Conservation (phyloP, 2,797 vertebrate species). For the Mormyrus hasselquistii region DNA sequence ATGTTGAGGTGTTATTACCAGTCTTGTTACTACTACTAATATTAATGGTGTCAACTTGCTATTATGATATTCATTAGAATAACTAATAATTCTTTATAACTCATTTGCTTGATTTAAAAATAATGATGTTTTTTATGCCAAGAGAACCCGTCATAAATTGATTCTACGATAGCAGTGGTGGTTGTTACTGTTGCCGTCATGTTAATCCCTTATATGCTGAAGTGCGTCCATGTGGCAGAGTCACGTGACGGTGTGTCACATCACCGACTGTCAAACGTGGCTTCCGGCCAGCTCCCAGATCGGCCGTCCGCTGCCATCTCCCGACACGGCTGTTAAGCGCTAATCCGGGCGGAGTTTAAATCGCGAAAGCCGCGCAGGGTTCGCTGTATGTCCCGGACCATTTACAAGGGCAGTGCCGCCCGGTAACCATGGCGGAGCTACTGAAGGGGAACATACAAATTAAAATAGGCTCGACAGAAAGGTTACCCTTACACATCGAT, state of each 20-base stretch:
- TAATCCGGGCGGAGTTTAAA: neutral
- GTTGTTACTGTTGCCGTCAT: neutral
- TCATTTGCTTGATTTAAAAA: conserved; percentile 5
- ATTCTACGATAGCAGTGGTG: neutral
- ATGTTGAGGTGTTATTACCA: neutral
- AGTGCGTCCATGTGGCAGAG: neutral
- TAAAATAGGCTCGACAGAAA: neutral
- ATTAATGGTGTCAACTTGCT: neutral
- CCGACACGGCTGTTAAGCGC: neutral
- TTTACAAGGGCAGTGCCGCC: neutral
- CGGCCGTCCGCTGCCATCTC: neutral
- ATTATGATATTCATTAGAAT: neutral
- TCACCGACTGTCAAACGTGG: neutral
- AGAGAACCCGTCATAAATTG: neutral
- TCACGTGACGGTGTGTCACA: neutral
- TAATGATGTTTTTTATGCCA: neutral
- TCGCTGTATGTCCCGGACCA: neutral
- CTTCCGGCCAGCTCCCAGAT: neutral
- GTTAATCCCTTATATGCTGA: neutral
- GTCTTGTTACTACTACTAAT: neutral
- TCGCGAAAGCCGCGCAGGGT: neutral
- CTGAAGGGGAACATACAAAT: neutral
- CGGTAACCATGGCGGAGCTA: neutral
- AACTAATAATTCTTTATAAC: neutral
- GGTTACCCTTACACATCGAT: neutral